phyloP scores from a whole-genome alignment of 2,113 vertebrate species.

The Antechinus stuartii region DNA sequence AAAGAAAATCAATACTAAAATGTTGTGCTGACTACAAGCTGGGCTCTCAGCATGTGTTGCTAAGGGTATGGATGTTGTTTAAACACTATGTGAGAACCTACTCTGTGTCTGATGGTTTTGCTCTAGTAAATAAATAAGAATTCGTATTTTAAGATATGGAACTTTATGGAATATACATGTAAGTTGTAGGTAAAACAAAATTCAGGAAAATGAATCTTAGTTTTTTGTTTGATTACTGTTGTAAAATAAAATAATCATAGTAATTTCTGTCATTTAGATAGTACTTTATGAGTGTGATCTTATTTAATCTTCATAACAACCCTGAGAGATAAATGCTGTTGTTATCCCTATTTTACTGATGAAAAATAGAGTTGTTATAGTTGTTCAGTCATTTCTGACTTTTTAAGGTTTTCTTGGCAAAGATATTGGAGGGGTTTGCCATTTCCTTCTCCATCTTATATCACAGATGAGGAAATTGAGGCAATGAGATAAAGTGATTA shows the following conservation, averaged over 20 bases:
- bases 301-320: background rate
- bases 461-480: too few relatives aligned
- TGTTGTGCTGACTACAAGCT: constrained; percentile 74
- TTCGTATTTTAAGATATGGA: background rate
- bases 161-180: background rate
- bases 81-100: constrained; percentile 1
- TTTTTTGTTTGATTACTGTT: background rate
- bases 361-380: background rate
- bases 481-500: background rate
- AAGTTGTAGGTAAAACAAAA: background rate
- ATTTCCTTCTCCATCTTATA: background rate
- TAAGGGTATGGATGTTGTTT: constrained; percentile 65
- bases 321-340: background rate
- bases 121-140: constrained; percentile 47
- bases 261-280: background rate
- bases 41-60: constrained; percentile 74
- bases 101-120: constrained; percentile 49
- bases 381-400: background rate
- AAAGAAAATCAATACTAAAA: constrained; percentile 79
- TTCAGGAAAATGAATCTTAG: background rate
- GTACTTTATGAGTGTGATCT: background rate
- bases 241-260: background rate
- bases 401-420: background rate
- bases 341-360: background rate
- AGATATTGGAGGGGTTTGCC: background rate